A percentile compares a stretch with the other conserved stretches of the same genome.
Evolutionary conservation across 2,797 vertebrate species (phyloP).

Genomic region (Anableps anableps): DNA sequence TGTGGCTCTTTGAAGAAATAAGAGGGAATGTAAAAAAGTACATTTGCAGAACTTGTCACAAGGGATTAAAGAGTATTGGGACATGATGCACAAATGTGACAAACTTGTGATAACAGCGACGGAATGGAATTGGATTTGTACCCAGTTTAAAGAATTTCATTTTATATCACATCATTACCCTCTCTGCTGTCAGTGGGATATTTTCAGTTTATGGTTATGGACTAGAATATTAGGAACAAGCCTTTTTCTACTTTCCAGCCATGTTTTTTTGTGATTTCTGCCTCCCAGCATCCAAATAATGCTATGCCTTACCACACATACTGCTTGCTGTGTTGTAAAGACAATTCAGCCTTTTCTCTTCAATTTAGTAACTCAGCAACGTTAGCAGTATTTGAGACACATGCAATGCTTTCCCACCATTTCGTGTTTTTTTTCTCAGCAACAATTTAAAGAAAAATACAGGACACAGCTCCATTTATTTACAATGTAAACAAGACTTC

Average conservation of each 20-base stretch:
- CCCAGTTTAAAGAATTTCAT: slow-evolving; percentile 56
- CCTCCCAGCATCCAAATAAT: slow-evolving; percentile 14
- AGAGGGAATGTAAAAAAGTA: slow-evolving; percentile 49
- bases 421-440: background rate
- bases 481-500: background rate
- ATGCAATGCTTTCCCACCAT: background rate
- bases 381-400: background rate
- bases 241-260: slow-evolving; percentile 19
- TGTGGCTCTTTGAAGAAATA: slow-evolving; percentile 54
- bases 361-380: background rate
- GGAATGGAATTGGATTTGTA: slow-evolving; percentile 70
- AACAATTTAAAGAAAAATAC: background rate
- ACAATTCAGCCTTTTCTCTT: background rate
- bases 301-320: background rate
- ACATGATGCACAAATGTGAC: slow-evolving; percentile 72
- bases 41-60: slow-evolving; percentile 65
- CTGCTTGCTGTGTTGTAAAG: background rate
- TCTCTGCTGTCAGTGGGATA: slow-evolving; percentile 59
- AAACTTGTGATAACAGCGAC: slow-evolving; percentile 69
- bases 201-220: slow-evolving; percentile 35
- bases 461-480: background rate
- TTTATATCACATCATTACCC: slow-evolving; percentile 56
- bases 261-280: slow-evolving; percentile 33
- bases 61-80: slow-evolving; percentile 68
- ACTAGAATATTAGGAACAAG: slow-evolving; percentile 34